These are phyloP conservation scores for Otocyon megalotis DNA, from an alignment of 2,113 vertebrate genomes.

Conservation along the genomic window DNA sequence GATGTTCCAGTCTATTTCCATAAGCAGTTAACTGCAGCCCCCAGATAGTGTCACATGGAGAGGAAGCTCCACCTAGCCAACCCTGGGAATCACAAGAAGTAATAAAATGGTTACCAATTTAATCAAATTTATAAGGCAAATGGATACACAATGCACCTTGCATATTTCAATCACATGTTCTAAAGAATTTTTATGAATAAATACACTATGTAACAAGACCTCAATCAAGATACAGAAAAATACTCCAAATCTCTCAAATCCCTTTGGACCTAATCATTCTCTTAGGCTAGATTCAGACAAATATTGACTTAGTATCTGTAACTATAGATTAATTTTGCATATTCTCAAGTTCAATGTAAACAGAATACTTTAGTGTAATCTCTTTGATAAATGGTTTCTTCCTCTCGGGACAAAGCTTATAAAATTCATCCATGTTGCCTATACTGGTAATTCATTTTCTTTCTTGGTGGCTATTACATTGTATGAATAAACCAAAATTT, in stretches of 20 bases:
- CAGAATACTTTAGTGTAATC: neutral
- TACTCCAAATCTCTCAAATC: neutral
- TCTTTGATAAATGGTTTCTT: neutral
- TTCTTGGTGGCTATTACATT: neutral
- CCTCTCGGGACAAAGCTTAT: neutral
- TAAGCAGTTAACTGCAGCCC: neutral
- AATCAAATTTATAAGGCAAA: neutral
- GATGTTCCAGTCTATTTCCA: neutral
- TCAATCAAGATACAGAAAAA: neutral
- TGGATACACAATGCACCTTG: neutral
- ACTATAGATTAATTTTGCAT: neutral
- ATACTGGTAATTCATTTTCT: neutral
- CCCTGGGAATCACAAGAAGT: neutral
- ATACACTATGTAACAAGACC: neutral
- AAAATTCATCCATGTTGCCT: neutral
- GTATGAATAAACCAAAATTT: neutral
- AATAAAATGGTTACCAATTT: neutral
- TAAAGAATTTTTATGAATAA: conserved; percentile 1
- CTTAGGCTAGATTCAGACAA: neutral
- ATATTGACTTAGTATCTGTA: neutral
- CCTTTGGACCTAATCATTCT: neutral
- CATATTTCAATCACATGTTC: neutral
- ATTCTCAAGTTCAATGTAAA: neutral
- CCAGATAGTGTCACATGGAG: neutral
- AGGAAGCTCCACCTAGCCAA: neutral